These are phyloP conservation scores for Theretra japonica DNA, from an alignment of 2,888 invertebrate species.

Conservation along the genomic window DNA sequence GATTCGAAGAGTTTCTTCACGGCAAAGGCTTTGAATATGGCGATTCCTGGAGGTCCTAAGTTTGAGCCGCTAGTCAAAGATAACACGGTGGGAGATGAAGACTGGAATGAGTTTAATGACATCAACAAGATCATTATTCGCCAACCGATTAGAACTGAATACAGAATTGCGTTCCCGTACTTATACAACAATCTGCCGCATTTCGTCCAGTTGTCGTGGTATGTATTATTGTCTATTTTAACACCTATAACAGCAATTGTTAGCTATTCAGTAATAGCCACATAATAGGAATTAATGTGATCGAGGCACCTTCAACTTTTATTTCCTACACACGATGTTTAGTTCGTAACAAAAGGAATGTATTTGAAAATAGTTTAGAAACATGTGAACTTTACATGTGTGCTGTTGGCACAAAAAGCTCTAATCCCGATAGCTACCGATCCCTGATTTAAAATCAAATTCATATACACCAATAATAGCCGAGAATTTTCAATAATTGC, in stretches of 20 bases:
- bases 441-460: no score
- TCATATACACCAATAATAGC: no score
- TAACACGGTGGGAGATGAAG: conserved; percentile 98
- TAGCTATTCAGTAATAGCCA: neutral
- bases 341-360: no score
- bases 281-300: no score
- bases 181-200: conserved; percentile 99
- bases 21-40: conserved; percentile 99
- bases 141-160: conserved; percentile 99
- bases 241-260: conserved; percentile 11
- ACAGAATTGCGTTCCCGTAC: conserved; percentile 99
- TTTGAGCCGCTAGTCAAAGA: conserved; percentile 99
- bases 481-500: no score
- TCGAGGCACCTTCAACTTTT: no score
- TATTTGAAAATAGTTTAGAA: no score
- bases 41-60: conserved; percentile 99
- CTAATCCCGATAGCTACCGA: no score
- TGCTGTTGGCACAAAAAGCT: no score
- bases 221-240: conserved; percentile 64
- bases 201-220: conserved; percentile 99
- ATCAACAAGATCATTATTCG: conserved; percentile 99
- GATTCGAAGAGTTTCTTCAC: conserved; percentile 99
- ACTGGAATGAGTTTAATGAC: conserved; percentile 99
- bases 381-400: no score
- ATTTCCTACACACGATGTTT: no score